phyloP scores from a whole-genome alignment of 2,797 vertebrate species.

The Rachycentron canadum region DNA sequence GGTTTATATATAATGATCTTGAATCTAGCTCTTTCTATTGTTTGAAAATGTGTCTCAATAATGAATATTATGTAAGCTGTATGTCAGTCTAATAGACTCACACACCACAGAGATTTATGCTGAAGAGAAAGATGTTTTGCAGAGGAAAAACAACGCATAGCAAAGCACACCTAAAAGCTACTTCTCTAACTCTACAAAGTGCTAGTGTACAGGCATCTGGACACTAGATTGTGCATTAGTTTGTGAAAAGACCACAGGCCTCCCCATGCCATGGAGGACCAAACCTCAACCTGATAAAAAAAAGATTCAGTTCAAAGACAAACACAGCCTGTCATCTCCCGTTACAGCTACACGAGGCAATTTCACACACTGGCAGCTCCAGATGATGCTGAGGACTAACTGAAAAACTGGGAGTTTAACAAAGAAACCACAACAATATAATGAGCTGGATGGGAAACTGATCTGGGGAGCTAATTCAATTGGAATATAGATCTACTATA shows the following conservation, averaged over 20 bases:
- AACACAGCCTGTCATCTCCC: conserved; percentile 20
- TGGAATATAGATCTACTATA: neutral
- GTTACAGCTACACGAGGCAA: conserved; percentile 20
- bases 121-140: conserved; percentile 16
- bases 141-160: neutral
- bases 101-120: conserved; percentile 15
- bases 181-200: conserved; percentile 47
- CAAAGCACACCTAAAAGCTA: conserved; percentile 39
- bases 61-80: neutral
- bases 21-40: neutral
- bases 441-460: neutral
- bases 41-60: conserved; percentile 6
- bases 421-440: neutral
- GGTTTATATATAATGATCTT: conserved; percentile 3
- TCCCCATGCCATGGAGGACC: conserved; percentile 18
- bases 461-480: conserved; percentile 1
- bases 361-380: conserved; percentile 38
- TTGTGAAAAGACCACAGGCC: conserved; percentile 49
- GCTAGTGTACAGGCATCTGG: conserved; percentile 59
- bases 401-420: neutral
- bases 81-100: conserved; percentile 14
- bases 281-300: conserved; percentile 41
- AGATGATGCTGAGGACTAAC: neutral
- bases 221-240: conserved; percentile 75
- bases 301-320: conserved; percentile 37